Evolutionary conservation across 2,888 invertebrate species (phyloP), one percentile per base, ranked within the genome.

Genomic region (Heliconius cydno): DNA sequence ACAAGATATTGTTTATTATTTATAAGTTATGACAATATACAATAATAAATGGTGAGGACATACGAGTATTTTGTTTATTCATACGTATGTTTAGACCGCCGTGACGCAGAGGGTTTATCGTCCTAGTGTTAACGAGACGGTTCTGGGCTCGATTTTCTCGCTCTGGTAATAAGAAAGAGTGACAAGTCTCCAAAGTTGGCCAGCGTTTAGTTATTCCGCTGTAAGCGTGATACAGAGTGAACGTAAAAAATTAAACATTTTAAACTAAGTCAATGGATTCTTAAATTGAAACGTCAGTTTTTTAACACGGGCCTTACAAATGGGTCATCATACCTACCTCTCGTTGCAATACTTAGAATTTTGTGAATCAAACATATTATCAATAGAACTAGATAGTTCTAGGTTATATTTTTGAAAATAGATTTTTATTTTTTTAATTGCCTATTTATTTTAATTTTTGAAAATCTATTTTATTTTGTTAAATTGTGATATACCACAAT

Each of bases 1-100:
- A 9, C n/a, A n/a, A 57, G 73, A 73, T 73, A 73, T 73, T 60
- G 73, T 60, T 73, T 73, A 73, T 57, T 72, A 72, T 73, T 73
- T 60, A 30, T 13, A 60, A 52, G 52, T 22, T 52, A 52, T 52
- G 52, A 60, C 60, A 73, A 60, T 73, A 73, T 60, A 73, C 34
- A 73, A 73, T 73, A 73, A 73, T 73, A 60, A 73, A 73, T 12
- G 22, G 15, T 13, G 34, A n/a, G n/a, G 34, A 73, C 25, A 70
- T 73, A n/a, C n/a, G n/a, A n/a, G n/a, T n/a, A 57, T 73, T n/a
- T 73, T 34, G 52, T 52, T 52, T 52, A 52, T 52, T 52, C 52
- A 19, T 19, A 52, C 6, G 6, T 19, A 52, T 52, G 6, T 52
- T 52, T 52, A 2, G 2, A 19, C 52, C 46, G 6, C 6, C 19